These are phyloP conservation scores for Aegithalos caudatus DNA, from an alignment of 2,113 vertebrate genomes.

Conservation along the genomic window DNA sequence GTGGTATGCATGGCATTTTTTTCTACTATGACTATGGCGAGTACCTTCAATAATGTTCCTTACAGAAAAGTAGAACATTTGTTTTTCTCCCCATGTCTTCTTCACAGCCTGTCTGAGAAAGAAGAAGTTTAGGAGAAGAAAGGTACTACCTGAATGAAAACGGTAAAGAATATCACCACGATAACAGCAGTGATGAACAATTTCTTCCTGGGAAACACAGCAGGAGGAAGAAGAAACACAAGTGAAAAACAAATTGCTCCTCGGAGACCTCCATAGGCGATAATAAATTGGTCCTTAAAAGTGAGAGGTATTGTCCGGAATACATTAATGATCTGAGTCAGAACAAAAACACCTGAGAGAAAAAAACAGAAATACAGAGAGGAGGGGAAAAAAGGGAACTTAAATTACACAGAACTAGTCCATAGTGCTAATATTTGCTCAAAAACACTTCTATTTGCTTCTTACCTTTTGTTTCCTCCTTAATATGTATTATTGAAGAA, in stretches of 20 bases:
- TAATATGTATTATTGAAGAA: background rate
- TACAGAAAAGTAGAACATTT: background rate
- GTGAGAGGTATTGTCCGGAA: conserved; percentile 94
- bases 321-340: conserved; percentile 95
- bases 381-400: background rate
- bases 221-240: conserved; percentile 89
- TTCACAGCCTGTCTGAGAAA: background rate
- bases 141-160: conserved; percentile 89
- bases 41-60: background rate
- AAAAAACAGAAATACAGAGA: background rate
- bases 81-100: background rate
- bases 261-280: conserved; percentile 92
- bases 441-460: background rate
- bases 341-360: conserved; percentile 85
- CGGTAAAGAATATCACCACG: conserved; percentile 92
- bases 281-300: conserved; percentile 94
- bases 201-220: conserved; percentile 82
- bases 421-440: background rate
- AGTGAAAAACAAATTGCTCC: conserved; percentile 95
- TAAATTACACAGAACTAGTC: background rate
- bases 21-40: background rate
- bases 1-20: background rate
- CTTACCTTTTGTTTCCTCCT: background rate
- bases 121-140: background rate
- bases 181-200: conserved; percentile 93